Conservation (phyloP, 2,888 invertebrate genomes). For the Plagodis dolabraria region DNA sequence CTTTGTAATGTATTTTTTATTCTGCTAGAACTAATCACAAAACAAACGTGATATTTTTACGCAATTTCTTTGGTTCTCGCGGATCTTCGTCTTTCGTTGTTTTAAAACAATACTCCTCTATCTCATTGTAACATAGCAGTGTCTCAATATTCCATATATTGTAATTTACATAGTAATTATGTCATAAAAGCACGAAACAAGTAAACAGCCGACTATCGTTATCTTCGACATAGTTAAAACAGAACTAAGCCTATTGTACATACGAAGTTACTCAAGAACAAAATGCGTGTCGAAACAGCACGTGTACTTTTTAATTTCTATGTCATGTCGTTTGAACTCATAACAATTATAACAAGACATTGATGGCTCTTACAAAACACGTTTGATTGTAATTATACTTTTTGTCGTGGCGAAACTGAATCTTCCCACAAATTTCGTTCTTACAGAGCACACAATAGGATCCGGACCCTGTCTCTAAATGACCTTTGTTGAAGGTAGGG, state of each 20-base stretch:
- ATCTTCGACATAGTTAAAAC: constrained; percentile 15
- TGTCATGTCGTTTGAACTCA: constrained; percentile 23
- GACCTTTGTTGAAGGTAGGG: constrained; percentile 25
- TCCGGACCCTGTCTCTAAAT: constrained; percentile 16
- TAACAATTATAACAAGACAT: constrained; percentile 15
- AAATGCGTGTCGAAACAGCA: constrained; percentile 21
- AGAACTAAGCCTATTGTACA: constrained; percentile 25
- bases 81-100: too few species aligned
- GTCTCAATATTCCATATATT: not conserved
- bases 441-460: constrained; percentile 26
- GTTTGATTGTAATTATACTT: constrained; percentile 28
- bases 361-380: constrained; percentile 26
- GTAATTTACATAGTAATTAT: constrained; percentile 8
- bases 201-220: constrained; percentile 17
- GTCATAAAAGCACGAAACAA: constrained; percentile 8
- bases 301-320: constrained; percentile 27
- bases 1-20: too few species aligned
- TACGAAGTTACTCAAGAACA: constrained; percentile 9
- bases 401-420: constrained; percentile 22
- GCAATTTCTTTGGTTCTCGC: too few species aligned
- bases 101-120: too few species aligned
- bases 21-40: too few species aligned
- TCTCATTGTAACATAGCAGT: too few species aligned
- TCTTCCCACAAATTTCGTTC: constrained; percentile 24
- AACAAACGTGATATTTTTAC: too few species aligned